Conservation (phyloP, 2,888 invertebrate species). For the Macrophya annulata region DNA sequence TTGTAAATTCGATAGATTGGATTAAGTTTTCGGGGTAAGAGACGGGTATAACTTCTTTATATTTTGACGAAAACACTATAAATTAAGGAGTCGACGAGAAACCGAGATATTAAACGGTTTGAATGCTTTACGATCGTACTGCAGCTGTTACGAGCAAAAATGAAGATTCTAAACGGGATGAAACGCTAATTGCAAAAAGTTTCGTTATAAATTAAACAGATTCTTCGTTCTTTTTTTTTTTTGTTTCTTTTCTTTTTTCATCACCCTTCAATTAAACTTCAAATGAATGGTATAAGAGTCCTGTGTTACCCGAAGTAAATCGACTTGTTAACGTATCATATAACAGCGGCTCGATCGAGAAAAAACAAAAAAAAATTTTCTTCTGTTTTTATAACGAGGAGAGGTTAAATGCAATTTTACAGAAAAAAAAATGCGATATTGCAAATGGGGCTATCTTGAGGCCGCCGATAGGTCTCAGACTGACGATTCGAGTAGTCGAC, state of each 20-base stretch:
- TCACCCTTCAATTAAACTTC: constrained; percentile 30
- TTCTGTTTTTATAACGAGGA: neutral
- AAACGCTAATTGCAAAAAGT: constrained; percentile 53
- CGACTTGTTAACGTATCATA: constrained; percentile 12
- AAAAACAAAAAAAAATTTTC: neutral
- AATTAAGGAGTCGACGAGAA: constrained; percentile 31
- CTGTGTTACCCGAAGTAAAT: constrained; percentile 7
- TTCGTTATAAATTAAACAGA: constrained; percentile 38
- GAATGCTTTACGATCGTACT: constrained; percentile 26
- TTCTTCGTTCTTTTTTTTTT: neutral
- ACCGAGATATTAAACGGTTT: constrained; percentile 36
- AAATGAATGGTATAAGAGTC: neutral
- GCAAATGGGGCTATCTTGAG: constrained; percentile 39
- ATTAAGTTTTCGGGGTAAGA: neutral
- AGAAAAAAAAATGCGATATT: constrained; percentile 14
- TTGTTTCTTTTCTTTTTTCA: neutral
- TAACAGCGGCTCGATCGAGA: neutral
- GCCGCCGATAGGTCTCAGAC: constrained; percentile 24
- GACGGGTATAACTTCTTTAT: constrained; percentile 24
- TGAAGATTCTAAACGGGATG: constrained; percentile 40
- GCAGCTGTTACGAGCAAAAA: constrained; percentile 43
- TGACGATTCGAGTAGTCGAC: constrained; percentile 20
- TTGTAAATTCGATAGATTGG: neutral
- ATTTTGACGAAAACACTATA: constrained; percentile 45
- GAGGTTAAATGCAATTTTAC: constrained; percentile 1